Percentiles rank a stretch among this genome's conserved stretches.
phyloP scores from a whole-genome alignment of 1,140 invertebrate species.

The Scaptomyza montana region DNA sequence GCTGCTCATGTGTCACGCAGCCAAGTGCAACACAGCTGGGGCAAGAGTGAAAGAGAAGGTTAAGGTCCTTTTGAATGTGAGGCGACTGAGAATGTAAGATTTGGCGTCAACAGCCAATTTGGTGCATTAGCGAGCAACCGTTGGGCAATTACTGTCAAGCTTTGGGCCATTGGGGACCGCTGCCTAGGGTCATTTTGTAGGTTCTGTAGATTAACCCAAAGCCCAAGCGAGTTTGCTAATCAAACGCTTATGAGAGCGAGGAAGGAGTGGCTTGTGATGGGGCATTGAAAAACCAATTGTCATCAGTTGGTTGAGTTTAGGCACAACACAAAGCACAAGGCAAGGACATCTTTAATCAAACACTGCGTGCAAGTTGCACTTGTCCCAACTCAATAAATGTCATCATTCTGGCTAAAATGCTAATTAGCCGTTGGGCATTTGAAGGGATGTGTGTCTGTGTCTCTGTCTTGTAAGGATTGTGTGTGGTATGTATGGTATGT shows the following conservation, averaged over 20 bases:
- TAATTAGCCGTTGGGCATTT: constrained; percentile 30
- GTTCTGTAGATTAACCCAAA: constrained; percentile 47
- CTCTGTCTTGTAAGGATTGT: constrained; percentile 1
- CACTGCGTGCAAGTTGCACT: constrained; percentile 12
- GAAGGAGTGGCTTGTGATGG: background rate
- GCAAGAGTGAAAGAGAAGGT: background rate
- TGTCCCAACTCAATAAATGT: constrained; percentile 59
- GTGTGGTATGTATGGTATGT: background rate
- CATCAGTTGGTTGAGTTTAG: constrained; percentile 28
- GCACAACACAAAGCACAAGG: constrained; percentile 23
- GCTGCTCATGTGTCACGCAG: constrained; percentile 70
- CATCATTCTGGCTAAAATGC: constrained; percentile 34
- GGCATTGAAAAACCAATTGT: constrained; percentile 58
- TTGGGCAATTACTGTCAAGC: constrained; percentile 76
- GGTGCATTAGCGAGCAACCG: constrained; percentile 77
- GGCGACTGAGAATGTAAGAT: constrained; percentile 60
- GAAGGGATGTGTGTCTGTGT: background rate
- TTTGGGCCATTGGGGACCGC: constrained; percentile 20
- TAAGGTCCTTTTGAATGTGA: constrained; percentile 25
- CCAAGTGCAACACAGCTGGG: constrained; percentile 23
- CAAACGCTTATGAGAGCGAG: constrained; percentile 42
- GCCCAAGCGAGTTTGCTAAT: constrained; percentile 57
- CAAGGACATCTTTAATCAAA: constrained; percentile 43
- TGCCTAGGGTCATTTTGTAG: constrained; percentile 39
- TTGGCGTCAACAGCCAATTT: constrained; percentile 80